Evolutionary conservation across 2,797 vertebrate genomes (phyloP), one percentile per base, ranked within the genome.

Genomic region (Alcedo atthis): DNA sequence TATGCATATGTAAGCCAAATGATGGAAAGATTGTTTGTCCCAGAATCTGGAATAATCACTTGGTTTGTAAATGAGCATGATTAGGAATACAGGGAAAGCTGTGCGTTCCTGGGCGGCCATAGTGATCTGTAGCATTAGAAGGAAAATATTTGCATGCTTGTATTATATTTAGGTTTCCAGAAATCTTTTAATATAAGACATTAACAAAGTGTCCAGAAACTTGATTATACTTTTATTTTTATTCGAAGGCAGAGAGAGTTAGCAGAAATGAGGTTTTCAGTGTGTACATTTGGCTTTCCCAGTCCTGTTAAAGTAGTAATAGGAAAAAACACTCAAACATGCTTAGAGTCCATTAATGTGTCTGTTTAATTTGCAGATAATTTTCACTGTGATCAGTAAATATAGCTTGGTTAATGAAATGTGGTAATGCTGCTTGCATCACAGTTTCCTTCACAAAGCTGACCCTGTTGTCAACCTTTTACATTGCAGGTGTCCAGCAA

Each of bases 41-140:
- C 87, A 48, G 70, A 85, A 79, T 67, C 81, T 89, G 57, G 81
- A 93, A 90, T 94, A 93, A 94, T 87, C 79, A 42, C 68, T 93
- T 91, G 69, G n/a, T 68, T 92, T 89, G 64, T 90, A 90, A 85
- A 77, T 53, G 53, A 14, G 89, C 40, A 30, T 82, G 53, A 87
- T 92, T 90, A 45, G 89, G 55, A 48, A 59, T 58, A 87, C 55
- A 93, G 81, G 92, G 84, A 74, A 77, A 90, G 35, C 61, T 89
- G 8, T 66, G 89, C 26, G 6, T 88, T 89, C 63, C 83, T 81
- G 54, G 54, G 63, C 68, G 85, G 35, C 71, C 55, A 28, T 54
- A 30, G 40, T 86, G 57, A 78, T 85, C 82, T 83, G 61, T 53
- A 89, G 33, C 33, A 64, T 79, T 73, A 84, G 63, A 48, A 79